phyloP scores from a whole-genome alignment of 2,888 invertebrate genomes.

The Sphaeridia pumilis region DNA sequence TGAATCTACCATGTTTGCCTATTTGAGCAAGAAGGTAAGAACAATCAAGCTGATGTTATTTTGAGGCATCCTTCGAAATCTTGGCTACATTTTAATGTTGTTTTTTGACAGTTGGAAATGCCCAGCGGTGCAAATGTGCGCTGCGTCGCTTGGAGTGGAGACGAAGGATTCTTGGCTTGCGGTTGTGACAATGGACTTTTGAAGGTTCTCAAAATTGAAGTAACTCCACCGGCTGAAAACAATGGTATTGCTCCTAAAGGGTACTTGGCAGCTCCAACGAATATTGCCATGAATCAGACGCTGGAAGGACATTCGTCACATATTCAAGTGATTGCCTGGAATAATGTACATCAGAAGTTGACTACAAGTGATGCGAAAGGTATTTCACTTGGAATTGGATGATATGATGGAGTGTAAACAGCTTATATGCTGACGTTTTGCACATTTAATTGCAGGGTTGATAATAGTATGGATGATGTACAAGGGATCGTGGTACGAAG shows the following conservation, averaged over 20 bases:
- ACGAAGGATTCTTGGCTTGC: slow-evolving; percentile 61
- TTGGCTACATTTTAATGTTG: not conserved
- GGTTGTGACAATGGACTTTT: slow-evolving; percentile 93
- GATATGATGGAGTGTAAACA: too few relatives aligned
- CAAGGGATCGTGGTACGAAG: slow-evolving; percentile 85
- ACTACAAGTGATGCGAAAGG: slow-evolving; percentile 92
- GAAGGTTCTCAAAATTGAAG: slow-evolving; percentile 86
- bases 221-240: slow-evolving; percentile 44
- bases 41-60: too few relatives aligned
- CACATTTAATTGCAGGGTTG: slow-evolving; percentile 46
- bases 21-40: slow-evolving; percentile 66
- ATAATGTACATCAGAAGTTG: slow-evolving; percentile 88
- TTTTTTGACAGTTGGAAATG: slow-evolving; percentile 68
- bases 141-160: slow-evolving; percentile 53
- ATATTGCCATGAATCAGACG: slow-evolving; percentile 92
- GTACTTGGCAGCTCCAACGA: slow-evolving; percentile 55
- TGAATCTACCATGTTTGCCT: slow-evolving; percentile 59
- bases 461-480: slow-evolving; percentile 99
- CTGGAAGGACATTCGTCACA: slow-evolving; percentile 87
- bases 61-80: not conserved
- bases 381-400: too few relatives aligned
- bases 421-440: not conserved
- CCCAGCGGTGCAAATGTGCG: slow-evolving; percentile 86
- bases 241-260: slow-evolving; percentile 34
- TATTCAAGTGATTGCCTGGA: slow-evolving; percentile 89